These are phyloP conservation scores for Oikopleura dioica DNA, from an alignment of 23 tunicate species.

Conservation along the genomic window DNA sequence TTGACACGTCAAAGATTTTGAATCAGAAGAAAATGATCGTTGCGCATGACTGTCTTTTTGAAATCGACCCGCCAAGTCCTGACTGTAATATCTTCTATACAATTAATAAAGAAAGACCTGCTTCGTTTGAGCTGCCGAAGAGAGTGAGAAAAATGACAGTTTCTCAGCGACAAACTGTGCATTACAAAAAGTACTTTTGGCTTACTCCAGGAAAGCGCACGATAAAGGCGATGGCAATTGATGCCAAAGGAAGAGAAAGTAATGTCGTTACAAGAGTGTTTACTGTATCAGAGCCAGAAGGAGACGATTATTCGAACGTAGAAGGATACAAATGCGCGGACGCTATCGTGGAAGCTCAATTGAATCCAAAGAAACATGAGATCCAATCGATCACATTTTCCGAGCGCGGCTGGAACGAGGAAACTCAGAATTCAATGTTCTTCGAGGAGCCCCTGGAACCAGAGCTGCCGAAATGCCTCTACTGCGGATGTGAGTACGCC, in stretches of 20 bases:
- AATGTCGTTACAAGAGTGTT: slow-evolving; percentile 86
- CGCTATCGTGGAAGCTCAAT: neutral
- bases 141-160: neutral
- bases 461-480: neutral
- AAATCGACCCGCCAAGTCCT: neutral
- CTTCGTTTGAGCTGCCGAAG: neutral
- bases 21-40: neutral
- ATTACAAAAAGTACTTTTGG: slow-evolving; percentile 72
- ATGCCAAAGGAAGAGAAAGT: slow-evolving; percentile 76
- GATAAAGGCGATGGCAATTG: slow-evolving; percentile 49
- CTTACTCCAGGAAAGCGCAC: slow-evolving; percentile 58
- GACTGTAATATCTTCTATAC: neutral
- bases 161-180: slow-evolving; percentile 17
- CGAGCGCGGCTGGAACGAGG: neutral
- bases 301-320: slow-evolving; percentile 3
- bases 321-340: slow-evolving; percentile 11
- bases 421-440: neutral
- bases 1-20: neutral
- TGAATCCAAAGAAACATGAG: neutral
- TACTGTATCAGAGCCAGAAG: slow-evolving; percentile 48
- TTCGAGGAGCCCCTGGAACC: no score
- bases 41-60: neutral
- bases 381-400: neutral
- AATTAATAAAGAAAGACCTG: neutral
- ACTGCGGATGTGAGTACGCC: neutral